A percentile compares a stretch with the other conserved stretches of the same genome.
phyloP scores from a whole-genome alignment of 2,113 vertebrate species.

The Hippopotamus amphibius region DNA sequence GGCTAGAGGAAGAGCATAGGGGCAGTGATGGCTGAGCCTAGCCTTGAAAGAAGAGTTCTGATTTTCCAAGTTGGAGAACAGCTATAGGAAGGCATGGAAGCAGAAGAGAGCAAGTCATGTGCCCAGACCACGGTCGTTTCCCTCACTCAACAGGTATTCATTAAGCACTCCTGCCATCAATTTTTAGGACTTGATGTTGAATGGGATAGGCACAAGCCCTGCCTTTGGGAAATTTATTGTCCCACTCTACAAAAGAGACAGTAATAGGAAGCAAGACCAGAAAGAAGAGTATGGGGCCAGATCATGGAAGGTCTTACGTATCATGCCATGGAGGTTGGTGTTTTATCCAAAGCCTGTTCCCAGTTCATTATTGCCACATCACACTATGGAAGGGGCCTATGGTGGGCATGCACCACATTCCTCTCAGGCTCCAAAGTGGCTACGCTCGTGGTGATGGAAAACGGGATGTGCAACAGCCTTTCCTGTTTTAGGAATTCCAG shows the following conservation, averaged over 20 bases:
- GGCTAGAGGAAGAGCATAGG: background rate
- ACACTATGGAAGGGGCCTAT: background rate
- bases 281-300: background rate
- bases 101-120: background rate
- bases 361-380: slow-evolving; percentile 36
- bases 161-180: background rate
- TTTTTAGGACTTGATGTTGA: background rate
- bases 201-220: background rate
- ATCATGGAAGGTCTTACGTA: background rate
- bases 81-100: background rate
- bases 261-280: background rate
- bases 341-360: background rate
- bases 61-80: background rate
- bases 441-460: slow-evolving; percentile 74
- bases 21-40: background rate
- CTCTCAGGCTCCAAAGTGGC: slow-evolving; percentile 52
- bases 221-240: background rate
- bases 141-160: background rate
- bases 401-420: slow-evolving; percentile 9
- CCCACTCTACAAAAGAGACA: background rate
- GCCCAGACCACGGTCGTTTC: background rate
- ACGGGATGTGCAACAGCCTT: slow-evolving; percentile 67
- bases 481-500: slow-evolving; percentile 70
- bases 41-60: background rate
- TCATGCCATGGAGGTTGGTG: background rate